Base-by-base conservation (phyloP, 2,888 invertebrate species). In the Stenurella melanura region DNA sequence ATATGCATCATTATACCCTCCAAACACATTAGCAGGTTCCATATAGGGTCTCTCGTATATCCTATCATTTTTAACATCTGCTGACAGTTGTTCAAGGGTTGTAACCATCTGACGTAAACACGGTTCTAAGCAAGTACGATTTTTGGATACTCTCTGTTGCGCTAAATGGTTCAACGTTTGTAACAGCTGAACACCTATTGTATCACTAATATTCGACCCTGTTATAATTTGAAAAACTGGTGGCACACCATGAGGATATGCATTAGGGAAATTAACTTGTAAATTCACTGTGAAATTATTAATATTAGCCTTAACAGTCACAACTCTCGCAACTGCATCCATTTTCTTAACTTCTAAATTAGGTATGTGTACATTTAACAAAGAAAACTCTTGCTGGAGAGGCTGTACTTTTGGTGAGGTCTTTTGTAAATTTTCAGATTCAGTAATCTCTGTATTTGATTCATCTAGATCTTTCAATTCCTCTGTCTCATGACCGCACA, bases 101-200 rank as follows among this genome's bases (percentile, higher is more conserved):
- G 91, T 90, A 12, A 94, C 93, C 77, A 96, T 90, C 67, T 94
- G 94, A 54, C 95, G 90, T 58, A 98, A 90, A 89, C 97, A 97
- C 64, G 97, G 96, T 87, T 97, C 95, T 71, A 98, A 90, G 88
- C 98, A 98, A 54, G 96, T 94, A 69, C 96, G 93, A 70, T 96
- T 96, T 87, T 96, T 95, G 80, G 94, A 94, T 0, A 97, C 96
- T 85, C 96, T 93, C 83, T 95, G 95, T 85, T 95, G 92, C 0
- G 96, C 96, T 70, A 95, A 94, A 87, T 93, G 94, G 83, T 94
- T 95, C 50, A 97, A 91, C 17, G 94, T 94, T 90, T 96, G 97
- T 67, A 96, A 90, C 70, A 97, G 90, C 87, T 95, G 94, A 10
- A 92, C 92, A 82, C 95, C 94, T 0, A 94, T 92, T 58, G 92